A percentile compares a stretch with the other conserved stretches of the same genome.
Evolutionary conservation across 2,888 invertebrate species (phyloP).

Genomic region (Ariolimax columbianus): DNA sequence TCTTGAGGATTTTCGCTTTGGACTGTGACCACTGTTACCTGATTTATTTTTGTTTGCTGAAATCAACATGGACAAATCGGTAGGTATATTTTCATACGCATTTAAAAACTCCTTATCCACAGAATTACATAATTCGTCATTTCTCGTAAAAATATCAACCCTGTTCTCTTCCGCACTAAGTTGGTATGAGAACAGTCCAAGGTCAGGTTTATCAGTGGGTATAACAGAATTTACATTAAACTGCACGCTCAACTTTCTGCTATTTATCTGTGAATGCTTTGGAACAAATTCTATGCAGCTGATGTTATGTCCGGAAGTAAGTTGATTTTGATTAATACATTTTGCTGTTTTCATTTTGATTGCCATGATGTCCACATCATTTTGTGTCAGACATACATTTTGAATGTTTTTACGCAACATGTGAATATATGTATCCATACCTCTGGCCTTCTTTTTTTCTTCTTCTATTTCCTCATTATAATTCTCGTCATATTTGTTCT

Average conservation of each 20-base stretch:
- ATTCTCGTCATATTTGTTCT: not conserved
- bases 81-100: not conserved
- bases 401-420: not conserved
- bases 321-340: not conserved
- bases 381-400: not conserved
- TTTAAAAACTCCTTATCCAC: not conserved
- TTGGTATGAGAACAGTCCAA: not conserved
- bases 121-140: not conserved
- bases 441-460: not conserved
- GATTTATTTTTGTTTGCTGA: slow-evolving; percentile 24
- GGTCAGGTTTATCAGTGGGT: not conserved
- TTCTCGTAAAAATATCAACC: not conserved
- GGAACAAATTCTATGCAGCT: not conserved
- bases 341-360: not conserved
- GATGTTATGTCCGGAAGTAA: not conserved
- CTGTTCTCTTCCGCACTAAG: not conserved
- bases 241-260: not conserved
- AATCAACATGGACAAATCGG: not conserved
- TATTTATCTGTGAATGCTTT: not conserved
- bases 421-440: not conserved
- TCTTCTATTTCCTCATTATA: not conserved
- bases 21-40: slow-evolving; percentile 33
- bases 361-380: not conserved
- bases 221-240: not conserved
- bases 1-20: not conserved